Evolutionary conservation across 2,797 vertebrate genomes (phyloP).

Genomic region (Gallinago nigripennis): DNA sequence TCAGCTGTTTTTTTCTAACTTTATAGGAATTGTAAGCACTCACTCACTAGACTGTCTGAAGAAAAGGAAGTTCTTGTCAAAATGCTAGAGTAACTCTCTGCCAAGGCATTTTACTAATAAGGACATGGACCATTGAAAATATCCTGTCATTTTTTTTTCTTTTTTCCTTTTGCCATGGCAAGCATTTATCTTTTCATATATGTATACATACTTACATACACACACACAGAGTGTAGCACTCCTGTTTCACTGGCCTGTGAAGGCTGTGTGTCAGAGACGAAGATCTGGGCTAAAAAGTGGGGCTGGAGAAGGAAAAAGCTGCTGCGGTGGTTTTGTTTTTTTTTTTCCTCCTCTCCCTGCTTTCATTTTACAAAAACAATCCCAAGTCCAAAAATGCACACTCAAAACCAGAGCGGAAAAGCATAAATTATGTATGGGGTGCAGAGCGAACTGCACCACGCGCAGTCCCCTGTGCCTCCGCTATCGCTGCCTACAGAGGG

Average conservation of each 20-base stretch:
- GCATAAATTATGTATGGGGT: conserved; percentile 48
- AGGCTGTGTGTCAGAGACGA: not conserved
- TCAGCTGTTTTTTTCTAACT: not conserved
- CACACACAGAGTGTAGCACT: not conserved
- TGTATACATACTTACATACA: not conserved
- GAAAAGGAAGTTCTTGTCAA: not conserved
- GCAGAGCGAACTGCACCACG: not conserved
- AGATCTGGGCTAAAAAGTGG: not conserved
- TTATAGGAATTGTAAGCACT: not conserved
- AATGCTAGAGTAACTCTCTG: not conserved
- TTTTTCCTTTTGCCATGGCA: not conserved
- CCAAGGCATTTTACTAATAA: not conserved
- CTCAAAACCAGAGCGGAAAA: not conserved
- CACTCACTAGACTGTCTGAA: not conserved
- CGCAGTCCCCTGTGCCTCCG: not conserved
- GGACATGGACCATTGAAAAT: not conserved
- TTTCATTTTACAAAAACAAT: not conserved
- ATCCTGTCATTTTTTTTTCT: not conserved
- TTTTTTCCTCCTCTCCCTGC: not conserved
- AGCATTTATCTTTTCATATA: not conserved
- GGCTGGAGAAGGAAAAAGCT: not conserved
- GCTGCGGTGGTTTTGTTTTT: not conserved
- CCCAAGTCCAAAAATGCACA: not conserved
- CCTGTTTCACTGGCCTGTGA: not conserved
- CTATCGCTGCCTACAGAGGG: not conserved